Conservation (phyloP, 2,797 vertebrate genomes). For the Eurystomus glaucurus region DNA sequence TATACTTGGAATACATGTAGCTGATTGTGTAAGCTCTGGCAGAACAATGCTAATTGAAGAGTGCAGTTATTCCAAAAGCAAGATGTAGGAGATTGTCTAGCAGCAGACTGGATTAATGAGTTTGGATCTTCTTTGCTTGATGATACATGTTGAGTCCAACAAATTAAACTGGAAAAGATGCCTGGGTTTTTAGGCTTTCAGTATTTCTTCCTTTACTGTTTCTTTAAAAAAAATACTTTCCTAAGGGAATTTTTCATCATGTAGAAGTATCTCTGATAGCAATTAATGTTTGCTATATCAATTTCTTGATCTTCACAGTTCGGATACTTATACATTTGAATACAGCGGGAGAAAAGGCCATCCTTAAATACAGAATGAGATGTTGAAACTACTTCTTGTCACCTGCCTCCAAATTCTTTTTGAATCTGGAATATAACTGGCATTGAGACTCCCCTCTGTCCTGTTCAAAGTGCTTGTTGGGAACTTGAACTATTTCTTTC, state of each 20-base stretch:
- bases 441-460: background rate
- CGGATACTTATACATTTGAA: background rate
- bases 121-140: background rate
- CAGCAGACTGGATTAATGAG: background rate
- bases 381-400: background rate
- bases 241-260: background rate
- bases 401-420: background rate
- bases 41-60: background rate
- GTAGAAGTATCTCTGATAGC: background rate
- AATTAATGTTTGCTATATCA: background rate
- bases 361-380: background rate
- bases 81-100: background rate
- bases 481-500: background rate
- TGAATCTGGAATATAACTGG: background rate
- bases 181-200: background rate
- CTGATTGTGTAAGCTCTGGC: background rate
- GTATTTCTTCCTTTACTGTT: background rate
- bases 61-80: background rate
- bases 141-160: background rate
- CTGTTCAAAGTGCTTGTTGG: background rate
- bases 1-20: accelerated
- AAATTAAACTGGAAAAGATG: background rate
- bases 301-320: background rate
- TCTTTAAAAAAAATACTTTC: background rate
- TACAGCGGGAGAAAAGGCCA: background rate